Percentiles rank a stretch among this genome's conserved stretches.
Conservation (phyloP, 1,140 invertebrate species). For the Atopsyche davidsoni region DNA sequence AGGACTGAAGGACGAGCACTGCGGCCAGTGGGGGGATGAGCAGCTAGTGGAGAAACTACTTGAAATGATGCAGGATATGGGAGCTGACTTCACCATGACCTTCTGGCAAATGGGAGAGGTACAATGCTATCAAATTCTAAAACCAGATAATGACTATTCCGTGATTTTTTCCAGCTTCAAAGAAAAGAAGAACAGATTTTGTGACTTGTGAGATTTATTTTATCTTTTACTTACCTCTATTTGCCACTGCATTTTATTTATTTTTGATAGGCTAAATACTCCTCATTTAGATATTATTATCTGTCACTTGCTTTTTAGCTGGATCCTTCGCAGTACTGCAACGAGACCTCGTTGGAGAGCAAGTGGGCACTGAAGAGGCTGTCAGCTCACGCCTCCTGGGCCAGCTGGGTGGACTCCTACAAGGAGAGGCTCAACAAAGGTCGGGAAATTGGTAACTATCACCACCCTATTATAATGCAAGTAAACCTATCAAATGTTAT, state of each 20-base stretch:
- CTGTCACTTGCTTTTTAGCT: slow-evolving; percentile 37
- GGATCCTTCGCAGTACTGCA: slow-evolving; percentile 38
- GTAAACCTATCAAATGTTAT: too few species aligned
- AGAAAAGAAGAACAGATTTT: too few species aligned
- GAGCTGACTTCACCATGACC: slow-evolving; percentile 58
- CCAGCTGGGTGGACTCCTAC: slow-evolving; percentile 43
- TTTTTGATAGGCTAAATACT: too few species aligned
- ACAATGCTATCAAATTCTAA: slow-evolving; percentile 4
- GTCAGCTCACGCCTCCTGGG: slow-evolving; percentile 40
- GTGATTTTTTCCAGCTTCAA: too few species aligned
- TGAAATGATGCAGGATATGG: slow-evolving; percentile 55
- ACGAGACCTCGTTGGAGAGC: slow-evolving; percentile 34
- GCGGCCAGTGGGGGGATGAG: slow-evolving; percentile 41
- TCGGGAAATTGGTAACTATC: neutral
- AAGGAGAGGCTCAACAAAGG: slow-evolving; percentile 38
- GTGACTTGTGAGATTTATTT: too few species aligned
- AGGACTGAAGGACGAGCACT: slow-evolving; percentile 43
- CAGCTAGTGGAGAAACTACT: slow-evolving; percentile 51
- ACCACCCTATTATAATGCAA: neutral
- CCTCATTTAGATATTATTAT: too few species aligned
- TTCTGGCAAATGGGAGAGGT: slow-evolving; percentile 54
- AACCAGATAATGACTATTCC: too few species aligned
- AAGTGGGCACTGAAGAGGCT: slow-evolving; percentile 47
- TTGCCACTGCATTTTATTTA: too few species aligned
- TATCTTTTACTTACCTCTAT: too few species aligned